Evolutionary conservation across 2,113 vertebrate genomes (phyloP), one percentile per base, ranked within the genome.

Genomic region (Athene cunicularia): DNA sequence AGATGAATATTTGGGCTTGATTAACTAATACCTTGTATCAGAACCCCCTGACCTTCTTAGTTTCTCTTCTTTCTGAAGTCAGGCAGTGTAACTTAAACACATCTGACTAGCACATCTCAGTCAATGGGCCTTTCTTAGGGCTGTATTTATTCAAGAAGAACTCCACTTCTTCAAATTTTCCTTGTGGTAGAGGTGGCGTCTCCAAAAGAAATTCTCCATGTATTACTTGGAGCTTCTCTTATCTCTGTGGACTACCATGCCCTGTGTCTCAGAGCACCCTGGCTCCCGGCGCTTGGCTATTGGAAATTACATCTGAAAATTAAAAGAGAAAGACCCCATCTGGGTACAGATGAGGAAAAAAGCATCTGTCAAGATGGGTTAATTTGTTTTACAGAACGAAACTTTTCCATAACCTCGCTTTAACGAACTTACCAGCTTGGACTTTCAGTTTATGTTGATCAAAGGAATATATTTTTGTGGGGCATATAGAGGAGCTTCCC

Each of bases 321-420:
- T 52, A 75, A 60, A 71, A 67, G 47, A 62, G 90, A 95, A 92
- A 68, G 77, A 94, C 73, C 76, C 59, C 23, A 68, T 87, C 63
- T 95, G 59, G 23, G 55, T 63, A 87, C 20, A 87, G 77, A 77
- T 35, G 91, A 96, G 93, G 60, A 71, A 92, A 95, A 97, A 95
- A 80, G 17, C 58, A 82, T 60, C 85, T 95, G 33, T 71, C 5
- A 10, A 73, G 88, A 68, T 74, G 50, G 53, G 6, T 18, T 93
- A 90, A 92, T 87, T 95, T 71, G 16, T 84, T 94, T 95, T 89
- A 89, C 85, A 96, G 86, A 95, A 88, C 85, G 91, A 74, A 66
- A 37, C 45, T 95, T 93, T 91, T 92, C 92, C 53, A 2, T 67
- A 75, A 35, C 58, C 71, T 77, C 27, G 3, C 6, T 88, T 83